phyloP scores from a whole-genome alignment of 2,888 invertebrate species.

The Barypeithes pellucidus region DNA sequence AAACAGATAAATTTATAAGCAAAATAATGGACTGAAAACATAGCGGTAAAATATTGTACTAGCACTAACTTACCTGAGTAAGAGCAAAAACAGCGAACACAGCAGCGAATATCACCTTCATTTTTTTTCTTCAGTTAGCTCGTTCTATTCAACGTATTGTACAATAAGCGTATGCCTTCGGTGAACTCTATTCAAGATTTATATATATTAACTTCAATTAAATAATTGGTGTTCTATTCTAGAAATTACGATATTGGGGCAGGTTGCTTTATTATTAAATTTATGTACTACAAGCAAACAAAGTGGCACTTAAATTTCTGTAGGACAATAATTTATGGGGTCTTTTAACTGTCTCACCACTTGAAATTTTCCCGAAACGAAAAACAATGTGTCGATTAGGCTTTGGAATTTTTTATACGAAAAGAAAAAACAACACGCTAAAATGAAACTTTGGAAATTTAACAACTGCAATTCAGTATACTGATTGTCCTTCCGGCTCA shows the following conservation, averaged over 20 bases:
- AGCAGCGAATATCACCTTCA: constrained; percentile 17
- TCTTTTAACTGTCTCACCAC: neutral
- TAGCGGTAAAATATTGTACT: no score
- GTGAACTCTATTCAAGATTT: neutral
- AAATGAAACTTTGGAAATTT: no score
- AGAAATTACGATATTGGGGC: constrained; percentile 7
- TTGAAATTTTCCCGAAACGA: constrained; percentile 11
- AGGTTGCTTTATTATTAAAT: constrained; percentile 11
- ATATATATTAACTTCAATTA: constrained; percentile 27
- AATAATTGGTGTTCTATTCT: constrained; percentile 25
- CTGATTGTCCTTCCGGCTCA: no score
- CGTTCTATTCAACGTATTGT: neutral
- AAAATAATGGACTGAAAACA: neutral
- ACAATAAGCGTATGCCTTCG: neutral
- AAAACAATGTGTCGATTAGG: neutral
- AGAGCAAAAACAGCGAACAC: constrained; percentile 21
- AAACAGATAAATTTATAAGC: neutral
- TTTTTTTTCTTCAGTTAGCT: neutral
- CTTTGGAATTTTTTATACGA: no score
- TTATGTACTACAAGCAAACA: constrained; percentile 1
- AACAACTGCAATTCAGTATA: no score
- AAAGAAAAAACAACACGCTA: no score
- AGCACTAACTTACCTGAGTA: constrained; percentile 17
- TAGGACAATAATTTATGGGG: constrained; percentile 13
- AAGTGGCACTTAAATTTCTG: constrained; percentile 15